Conservation (phyloP, 2,797 vertebrate species). For the Clarias fuscus region DNA sequence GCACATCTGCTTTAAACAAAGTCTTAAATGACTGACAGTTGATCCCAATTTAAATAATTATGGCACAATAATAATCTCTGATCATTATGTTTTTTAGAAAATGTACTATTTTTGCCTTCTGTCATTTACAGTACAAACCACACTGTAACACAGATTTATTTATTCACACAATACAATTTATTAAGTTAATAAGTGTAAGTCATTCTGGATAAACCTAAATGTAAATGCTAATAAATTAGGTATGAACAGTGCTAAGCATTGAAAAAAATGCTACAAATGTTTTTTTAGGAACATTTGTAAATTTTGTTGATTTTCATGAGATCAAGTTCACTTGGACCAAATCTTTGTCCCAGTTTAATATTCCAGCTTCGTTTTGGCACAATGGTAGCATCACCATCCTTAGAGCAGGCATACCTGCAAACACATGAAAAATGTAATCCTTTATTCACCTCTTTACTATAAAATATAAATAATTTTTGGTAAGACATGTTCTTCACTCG, state of each 20-base stretch:
- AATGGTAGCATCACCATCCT: conserved; percentile 74
- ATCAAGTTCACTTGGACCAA: conserved; percentile 72
- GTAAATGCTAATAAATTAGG: neutral
- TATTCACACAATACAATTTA: neutral
- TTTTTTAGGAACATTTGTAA: conserved; percentile 70
- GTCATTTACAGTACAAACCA: neutral
- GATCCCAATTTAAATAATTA: too few species aligned
- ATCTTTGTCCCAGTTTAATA: conserved; percentile 69
- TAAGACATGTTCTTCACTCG: neutral
- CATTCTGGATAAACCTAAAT: too few species aligned
- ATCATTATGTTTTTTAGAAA: neutral
- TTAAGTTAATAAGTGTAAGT: neutral
- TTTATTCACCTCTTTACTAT: neutral
- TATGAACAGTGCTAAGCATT: neutral
- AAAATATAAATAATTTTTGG: neutral
- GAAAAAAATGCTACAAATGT: too few species aligned
- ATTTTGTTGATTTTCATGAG: conserved; percentile 78
- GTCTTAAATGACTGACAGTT: too few species aligned
- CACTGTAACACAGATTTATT: neutral
- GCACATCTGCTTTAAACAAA: too few species aligned
- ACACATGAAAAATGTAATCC: neutral
- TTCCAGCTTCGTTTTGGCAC: conserved; percentile 65
- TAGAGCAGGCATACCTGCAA: conserved; percentile 75
- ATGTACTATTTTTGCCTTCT: neutral
- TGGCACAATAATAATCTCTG: neutral